A percentile compares a stretch with the other conserved stretches of the same genome.
These are phyloP conservation scores for Sebastolobus altivelis DNA, from an alignment of 2,797 vertebrate genomes.

Conservation along the genomic window DNA sequence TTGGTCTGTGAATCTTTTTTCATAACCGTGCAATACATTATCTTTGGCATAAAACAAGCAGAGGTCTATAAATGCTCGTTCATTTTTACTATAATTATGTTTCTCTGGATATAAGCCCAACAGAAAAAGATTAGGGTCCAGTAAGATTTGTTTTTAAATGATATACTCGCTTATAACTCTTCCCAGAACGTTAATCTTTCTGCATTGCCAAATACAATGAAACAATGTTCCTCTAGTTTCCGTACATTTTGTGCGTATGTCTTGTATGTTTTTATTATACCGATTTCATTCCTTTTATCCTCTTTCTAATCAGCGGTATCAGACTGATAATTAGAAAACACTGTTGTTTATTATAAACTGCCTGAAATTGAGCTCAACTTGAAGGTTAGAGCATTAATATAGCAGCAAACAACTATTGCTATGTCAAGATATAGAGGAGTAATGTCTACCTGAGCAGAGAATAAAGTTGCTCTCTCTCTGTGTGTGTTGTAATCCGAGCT, in stretches of 20 bases:
- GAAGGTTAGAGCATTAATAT: too few relatives aligned
- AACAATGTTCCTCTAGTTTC: background rate
- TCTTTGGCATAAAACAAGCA: background rate
- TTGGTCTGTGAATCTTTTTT: background rate
- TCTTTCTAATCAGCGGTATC: background rate
- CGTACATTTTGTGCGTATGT: constrained; percentile 10
- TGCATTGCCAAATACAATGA: constrained; percentile 17
- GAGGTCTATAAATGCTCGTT: background rate
- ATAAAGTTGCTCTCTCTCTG: too few relatives aligned
- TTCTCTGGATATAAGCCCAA: constrained; percentile 7
- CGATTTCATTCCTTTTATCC: background rate
- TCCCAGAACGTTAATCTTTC: constrained; percentile 12
- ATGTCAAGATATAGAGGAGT: too few relatives aligned
- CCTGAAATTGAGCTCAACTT: background rate
- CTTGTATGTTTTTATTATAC: constrained; percentile 7
- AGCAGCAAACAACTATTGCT: too few relatives aligned
- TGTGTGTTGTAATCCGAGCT: too few relatives aligned
- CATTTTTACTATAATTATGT: constrained; percentile 2
- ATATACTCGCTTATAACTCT: background rate
- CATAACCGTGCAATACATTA: background rate
- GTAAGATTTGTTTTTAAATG: constrained; percentile 9
- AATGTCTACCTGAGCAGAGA: too few relatives aligned
- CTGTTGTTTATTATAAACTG: background rate
- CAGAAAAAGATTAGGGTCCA: background rate
- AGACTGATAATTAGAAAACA: background rate